phyloP scores from a whole-genome alignment of 1,140 invertebrate species.

The Cydia pomonella region DNA sequence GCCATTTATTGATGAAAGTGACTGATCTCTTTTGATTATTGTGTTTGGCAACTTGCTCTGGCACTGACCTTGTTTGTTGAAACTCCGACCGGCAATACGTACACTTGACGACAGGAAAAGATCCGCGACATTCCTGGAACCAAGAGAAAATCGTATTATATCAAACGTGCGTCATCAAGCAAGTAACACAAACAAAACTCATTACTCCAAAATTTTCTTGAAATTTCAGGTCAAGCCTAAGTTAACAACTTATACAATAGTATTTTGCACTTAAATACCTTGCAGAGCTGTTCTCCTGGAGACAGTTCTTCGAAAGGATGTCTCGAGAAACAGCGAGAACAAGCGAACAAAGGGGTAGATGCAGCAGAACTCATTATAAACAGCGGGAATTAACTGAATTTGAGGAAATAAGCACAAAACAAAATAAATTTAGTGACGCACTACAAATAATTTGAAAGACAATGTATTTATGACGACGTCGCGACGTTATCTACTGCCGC shows the following conservation, averaged over 20 bases:
- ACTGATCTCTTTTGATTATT: neutral
- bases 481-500: conserved; percentile 12
- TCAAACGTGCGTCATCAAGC: conserved; percentile 55
- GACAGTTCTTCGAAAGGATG: conserved; percentile 98
- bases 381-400: conserved; percentile 22
- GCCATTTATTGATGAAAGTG: conserved; percentile 18
- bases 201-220: too few species aligned
- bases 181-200: conserved; percentile 41
- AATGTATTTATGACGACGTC: conserved; percentile 28
- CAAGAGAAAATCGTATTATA: conserved; percentile 58
- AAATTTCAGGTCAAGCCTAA: too few species aligned
- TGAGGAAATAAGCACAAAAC: neutral
- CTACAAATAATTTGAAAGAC: conserved; percentile 20
- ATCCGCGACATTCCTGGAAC: conserved; percentile 95
- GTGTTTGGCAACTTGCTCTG: conserved; percentile 60
- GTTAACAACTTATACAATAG: neutral
- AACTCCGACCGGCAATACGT: conserved; percentile 98
- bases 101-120: conserved; percentile 97
- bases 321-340: conserved; percentile 95
- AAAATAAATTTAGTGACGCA: conserved; percentile 27
- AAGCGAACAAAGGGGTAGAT: conserved; percentile 88
- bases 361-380: conserved; percentile 62
- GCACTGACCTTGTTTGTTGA: conserved; percentile 94
- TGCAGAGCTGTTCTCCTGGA: conserved; percentile 96
- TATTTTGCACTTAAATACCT: conserved; percentile 79